phyloP scores from a whole-genome alignment of 2,797 vertebrate species.

The Hemitrygon akajei region DNA sequence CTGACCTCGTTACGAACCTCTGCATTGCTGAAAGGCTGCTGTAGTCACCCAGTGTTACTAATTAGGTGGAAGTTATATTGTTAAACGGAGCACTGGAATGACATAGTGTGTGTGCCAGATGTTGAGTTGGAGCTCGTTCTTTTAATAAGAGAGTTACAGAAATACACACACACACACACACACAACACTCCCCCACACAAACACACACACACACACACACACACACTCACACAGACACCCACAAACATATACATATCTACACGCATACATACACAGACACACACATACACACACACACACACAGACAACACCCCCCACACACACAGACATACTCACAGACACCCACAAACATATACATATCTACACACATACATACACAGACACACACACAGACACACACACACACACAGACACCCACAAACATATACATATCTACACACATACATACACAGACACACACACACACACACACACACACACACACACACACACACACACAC shows the following conservation, averaged over 20 bases:
- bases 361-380: too few relatives aligned
- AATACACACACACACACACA: conserved; percentile 16
- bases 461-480: too few relatives aligned
- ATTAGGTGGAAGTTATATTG: not conserved
- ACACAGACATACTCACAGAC: too few relatives aligned
- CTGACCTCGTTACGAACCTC: conserved; percentile 11
- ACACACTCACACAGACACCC: not conserved
- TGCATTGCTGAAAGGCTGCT: not conserved
- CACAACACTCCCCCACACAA: not conserved
- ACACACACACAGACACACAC: too few relatives aligned
- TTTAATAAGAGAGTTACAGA: conserved; percentile 39
- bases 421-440: conserved; percentile 36
- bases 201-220: conserved; percentile 31
- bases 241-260: not conserved
- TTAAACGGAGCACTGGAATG: not conserved
- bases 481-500: too few relatives aligned
- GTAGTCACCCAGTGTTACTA: not conserved
- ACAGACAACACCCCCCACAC: not conserved
- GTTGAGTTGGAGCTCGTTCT: conserved; percentile 26
- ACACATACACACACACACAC: conserved; percentile 28
- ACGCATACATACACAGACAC: not conserved
- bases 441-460: not conserved
- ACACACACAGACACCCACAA: too few relatives aligned
- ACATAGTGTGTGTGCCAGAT: conserved; percentile 19
- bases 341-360: too few relatives aligned